A percentile compares a stretch with the other conserved stretches of the same genome.
These are phyloP conservation scores for Polymixis flavicincta DNA, from an alignment of 2,888 invertebrate genomes.

Conservation along the genomic window DNA sequence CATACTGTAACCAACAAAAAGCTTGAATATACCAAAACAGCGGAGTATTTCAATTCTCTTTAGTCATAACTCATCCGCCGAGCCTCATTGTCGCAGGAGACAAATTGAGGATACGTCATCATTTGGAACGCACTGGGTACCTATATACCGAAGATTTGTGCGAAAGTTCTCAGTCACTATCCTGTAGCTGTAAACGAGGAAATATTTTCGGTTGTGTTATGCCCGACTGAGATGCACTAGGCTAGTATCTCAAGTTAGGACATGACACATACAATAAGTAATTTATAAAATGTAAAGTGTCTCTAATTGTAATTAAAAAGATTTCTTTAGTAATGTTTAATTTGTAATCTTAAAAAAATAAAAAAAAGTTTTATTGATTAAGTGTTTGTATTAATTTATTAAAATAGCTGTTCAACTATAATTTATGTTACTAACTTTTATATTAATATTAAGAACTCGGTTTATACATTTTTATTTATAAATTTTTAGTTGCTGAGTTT, in stretches of 20 bases:
- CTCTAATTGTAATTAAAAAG: no score
- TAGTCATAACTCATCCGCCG: conserved; percentile 54
- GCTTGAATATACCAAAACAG: conserved; percentile 19
- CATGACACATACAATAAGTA: no score
- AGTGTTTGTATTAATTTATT: no score
- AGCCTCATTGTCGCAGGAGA: conserved; percentile 55
- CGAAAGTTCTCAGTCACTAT: conserved; percentile 40
- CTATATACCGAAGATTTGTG: conserved; percentile 36
- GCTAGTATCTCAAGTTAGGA: not conserved
- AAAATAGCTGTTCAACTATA: no score
- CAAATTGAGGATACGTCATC: conserved; percentile 62
- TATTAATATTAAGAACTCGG: no score
- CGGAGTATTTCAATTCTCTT: conserved; percentile 45
- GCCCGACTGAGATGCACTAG: not conserved
- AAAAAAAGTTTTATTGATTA: no score
- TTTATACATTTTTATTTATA: no score
- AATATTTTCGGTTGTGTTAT: conserved; percentile 7
- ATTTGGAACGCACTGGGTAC: conserved; percentile 34
- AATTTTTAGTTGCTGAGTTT: no score
- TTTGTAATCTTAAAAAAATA: no score
- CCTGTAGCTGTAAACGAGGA: conserved; percentile 7
- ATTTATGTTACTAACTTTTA: no score
- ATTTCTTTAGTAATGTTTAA: no score
- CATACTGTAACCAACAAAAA: conserved; percentile 13
- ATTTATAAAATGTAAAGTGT: no score